Evolutionary conservation across 2,888 invertebrate species (phyloP).

Genomic region (Cerastis rubricosa): DNA sequence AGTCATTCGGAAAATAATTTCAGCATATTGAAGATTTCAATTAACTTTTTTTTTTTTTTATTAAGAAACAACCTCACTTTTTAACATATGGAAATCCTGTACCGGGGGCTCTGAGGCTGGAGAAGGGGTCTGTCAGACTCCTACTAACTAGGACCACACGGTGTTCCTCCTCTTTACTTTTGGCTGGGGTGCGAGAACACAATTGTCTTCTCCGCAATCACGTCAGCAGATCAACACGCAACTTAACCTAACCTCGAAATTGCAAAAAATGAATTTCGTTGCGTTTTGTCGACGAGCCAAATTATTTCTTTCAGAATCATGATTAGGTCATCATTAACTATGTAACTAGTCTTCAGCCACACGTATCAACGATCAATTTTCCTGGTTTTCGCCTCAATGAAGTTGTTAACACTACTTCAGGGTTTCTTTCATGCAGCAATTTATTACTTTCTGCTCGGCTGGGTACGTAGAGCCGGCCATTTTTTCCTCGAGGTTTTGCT

Average conservation of each 20-base stretch:
- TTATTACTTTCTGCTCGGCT: slow-evolving; percentile 50
- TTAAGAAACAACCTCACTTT: no score
- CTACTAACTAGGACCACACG: no score
- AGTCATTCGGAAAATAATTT: not conserved
- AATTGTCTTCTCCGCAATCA: no score
- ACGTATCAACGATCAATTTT: slow-evolving; percentile 24
- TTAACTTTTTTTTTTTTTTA: no score
- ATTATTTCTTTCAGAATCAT: not conserved
- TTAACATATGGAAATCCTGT: no score
- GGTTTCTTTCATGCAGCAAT: slow-evolving; percentile 32
- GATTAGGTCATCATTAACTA: slow-evolving; percentile 14
- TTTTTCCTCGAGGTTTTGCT: slow-evolving; percentile 43
- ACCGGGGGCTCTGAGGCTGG: no score
- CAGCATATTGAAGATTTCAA: not conserved
- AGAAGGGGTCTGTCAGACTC: no score
- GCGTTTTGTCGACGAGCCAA: no score
- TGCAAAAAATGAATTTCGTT: not conserved
- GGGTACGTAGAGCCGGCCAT: slow-evolving; percentile 4
- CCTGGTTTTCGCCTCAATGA: slow-evolving; percentile 40
- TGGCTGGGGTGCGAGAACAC: no score
- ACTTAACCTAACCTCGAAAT: not conserved
- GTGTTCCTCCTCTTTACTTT: no score
- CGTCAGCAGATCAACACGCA: not conserved
- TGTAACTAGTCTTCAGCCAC: not conserved
- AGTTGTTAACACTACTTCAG: slow-evolving; percentile 49